phyloP scores from a whole-genome alignment of 2,113 vertebrate genomes.

The Xenopus tropicalis region DNA sequence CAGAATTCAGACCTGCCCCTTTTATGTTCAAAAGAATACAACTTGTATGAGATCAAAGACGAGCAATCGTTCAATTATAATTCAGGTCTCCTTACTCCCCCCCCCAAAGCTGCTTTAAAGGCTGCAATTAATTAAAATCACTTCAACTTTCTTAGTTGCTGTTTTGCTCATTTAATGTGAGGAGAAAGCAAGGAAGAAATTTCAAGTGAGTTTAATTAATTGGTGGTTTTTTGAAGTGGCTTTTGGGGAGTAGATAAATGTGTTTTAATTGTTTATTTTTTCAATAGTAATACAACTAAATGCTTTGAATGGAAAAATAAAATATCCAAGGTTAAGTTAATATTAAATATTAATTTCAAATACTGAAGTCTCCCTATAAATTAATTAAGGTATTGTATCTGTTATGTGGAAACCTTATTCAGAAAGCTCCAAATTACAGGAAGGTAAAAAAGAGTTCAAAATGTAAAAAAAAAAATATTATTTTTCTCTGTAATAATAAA shows the following conservation, averaged over 20 bases:
- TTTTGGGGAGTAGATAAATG: slow-evolving; percentile 11
- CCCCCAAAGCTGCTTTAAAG: slow-evolving; percentile 37
- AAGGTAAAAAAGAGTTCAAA: too few relatives aligned
- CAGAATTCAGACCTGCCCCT: slow-evolving; percentile 11
- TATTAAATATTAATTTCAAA: too few relatives aligned
- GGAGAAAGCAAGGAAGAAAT: slow-evolving; percentile 29
- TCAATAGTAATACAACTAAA: too few relatives aligned
- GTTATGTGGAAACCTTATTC: too few relatives aligned
- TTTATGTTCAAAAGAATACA: slow-evolving; percentile 42
- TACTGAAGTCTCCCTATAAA: too few relatives aligned
- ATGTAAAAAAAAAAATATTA: too few relatives aligned
- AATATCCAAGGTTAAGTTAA: too few relatives aligned
- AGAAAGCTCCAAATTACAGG: too few relatives aligned
- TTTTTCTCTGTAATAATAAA: too few relatives aligned
- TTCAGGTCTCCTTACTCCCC: slow-evolving; percentile 11
- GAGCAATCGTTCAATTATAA: slow-evolving; percentile 36
- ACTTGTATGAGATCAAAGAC: slow-evolving; percentile 37
- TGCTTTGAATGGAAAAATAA: too few relatives aligned
- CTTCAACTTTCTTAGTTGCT: slow-evolving; percentile 40
- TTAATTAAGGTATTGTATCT: too few relatives aligned
- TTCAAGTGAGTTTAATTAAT: slow-evolving; percentile 38
- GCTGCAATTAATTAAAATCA: slow-evolving; percentile 44
- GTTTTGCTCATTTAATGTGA: slow-evolving; percentile 26
- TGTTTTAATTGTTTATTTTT: slow-evolving; percentile 22
- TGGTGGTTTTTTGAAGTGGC: slow-evolving; percentile 5